phyloP scores from a whole-genome alignment of 2,888 invertebrate species.

The Hydropsyche betteni region DNA sequence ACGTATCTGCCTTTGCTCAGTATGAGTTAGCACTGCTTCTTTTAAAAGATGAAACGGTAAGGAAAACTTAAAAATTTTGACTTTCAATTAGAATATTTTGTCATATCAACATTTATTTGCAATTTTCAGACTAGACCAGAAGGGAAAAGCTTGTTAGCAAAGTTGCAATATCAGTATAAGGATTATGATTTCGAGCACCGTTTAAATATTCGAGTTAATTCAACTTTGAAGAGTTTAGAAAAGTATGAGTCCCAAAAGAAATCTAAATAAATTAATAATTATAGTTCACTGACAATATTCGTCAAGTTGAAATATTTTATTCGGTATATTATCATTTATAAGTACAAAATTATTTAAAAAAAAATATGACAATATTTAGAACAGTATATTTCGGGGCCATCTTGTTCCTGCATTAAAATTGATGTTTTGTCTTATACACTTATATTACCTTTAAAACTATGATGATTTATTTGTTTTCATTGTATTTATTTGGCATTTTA shows the following conservation, averaged over 20 bases:
- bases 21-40: slow-evolving; percentile 70
- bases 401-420: too few relatives aligned
- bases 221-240: slow-evolving; percentile 60
- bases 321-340: too few relatives aligned
- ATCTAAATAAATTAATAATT: slow-evolving; percentile 8
- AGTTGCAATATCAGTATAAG: slow-evolving; percentile 65
- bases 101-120: slow-evolving; percentile 40
- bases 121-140: slow-evolving; percentile 64
- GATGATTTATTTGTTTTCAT: too few relatives aligned
- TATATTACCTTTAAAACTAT: too few relatives aligned
- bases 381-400: too few relatives aligned
- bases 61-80: not conserved
- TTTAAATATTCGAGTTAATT: slow-evolving; percentile 69
- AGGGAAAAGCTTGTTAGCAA: slow-evolving; percentile 62
- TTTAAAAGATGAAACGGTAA: slow-evolving; percentile 59
- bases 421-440: too few relatives aligned
- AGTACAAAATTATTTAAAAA: too few relatives aligned
- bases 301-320: too few relatives aligned
- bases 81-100: not conserved
- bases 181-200: slow-evolving; percentile 75
- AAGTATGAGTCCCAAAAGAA: slow-evolving; percentile 48
- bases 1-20: slow-evolving; percentile 71
- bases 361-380: too few relatives aligned
- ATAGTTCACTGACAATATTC: too few relatives aligned
- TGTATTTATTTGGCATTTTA: too few relatives aligned